Conservation (phyloP, 2,797 vertebrate genomes). For the Yasuhikotakia modesta region DNA sequence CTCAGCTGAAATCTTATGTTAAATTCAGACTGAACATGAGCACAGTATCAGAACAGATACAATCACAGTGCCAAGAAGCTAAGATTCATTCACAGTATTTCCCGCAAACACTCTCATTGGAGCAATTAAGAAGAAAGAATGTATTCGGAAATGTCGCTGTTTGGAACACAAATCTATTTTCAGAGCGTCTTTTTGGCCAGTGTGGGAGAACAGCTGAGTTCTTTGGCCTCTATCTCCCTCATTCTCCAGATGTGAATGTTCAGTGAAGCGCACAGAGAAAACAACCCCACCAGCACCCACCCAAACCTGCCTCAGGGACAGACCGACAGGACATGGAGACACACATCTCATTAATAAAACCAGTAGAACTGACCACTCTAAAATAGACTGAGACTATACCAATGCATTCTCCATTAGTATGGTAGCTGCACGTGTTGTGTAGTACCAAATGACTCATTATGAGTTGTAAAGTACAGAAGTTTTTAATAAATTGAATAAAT, state of each 20-base stretch:
- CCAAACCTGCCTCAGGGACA: slow-evolving; percentile 34
- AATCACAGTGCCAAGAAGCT: slow-evolving; percentile 6
- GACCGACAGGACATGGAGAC: slow-evolving; percentile 34
- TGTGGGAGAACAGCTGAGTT: slow-evolving; percentile 82
- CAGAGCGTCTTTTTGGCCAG: slow-evolving; percentile 58
- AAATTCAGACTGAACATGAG: not conserved
- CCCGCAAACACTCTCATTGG: slow-evolving; percentile 45
- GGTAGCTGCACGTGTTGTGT: too few species aligned
- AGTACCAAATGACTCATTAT: too few species aligned
- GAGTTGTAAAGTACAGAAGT: not conserved
- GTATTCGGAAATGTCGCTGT: slow-evolving; percentile 55
- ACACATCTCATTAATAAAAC: not conserved
- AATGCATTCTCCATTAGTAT: not conserved
- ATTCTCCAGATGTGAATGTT: slow-evolving; percentile 78
- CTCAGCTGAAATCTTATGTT: not conserved
- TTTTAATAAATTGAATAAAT: not conserved
- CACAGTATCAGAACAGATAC: not conserved
- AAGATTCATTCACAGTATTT: slow-evolving; percentile 32
- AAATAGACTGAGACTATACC: not conserved
- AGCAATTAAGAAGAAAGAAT: slow-evolving; percentile 54
- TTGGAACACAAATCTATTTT: slow-evolving; percentile 74
- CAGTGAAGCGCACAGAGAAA: slow-evolving; percentile 72
- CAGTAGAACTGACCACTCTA: not conserved
- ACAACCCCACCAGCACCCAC: slow-evolving; percentile 59
- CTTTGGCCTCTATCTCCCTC: slow-evolving; percentile 68